Conservation (phyloP, 2,797 vertebrate genomes). For the Catharus ustulatus region DNA sequence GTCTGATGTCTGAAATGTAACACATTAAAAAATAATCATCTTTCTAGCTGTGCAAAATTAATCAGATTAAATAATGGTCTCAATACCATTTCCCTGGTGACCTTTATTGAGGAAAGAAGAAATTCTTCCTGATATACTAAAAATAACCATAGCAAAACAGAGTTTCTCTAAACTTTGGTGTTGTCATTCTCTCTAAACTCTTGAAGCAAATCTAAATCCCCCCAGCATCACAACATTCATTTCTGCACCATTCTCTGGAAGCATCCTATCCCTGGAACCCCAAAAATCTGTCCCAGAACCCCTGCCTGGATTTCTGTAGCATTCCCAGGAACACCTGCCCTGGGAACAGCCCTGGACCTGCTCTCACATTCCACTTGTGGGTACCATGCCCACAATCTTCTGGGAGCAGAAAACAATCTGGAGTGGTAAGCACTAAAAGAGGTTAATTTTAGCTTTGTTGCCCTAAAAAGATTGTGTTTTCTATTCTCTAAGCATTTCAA, state of each 20-base stretch:
- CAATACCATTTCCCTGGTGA: not conserved
- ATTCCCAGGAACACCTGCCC: not conserved
- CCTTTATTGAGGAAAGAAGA: not conserved
- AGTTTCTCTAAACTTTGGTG: not conserved
- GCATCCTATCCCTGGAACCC: not conserved
- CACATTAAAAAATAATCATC: slow-evolving; percentile 1
- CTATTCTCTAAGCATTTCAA: not conserved
- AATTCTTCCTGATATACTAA: not conserved
- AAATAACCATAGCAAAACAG: not conserved
- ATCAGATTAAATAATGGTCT: slow-evolving; percentile 13
- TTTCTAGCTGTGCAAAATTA: slow-evolving; percentile 13
- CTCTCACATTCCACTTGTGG: not conserved
- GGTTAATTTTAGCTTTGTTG: not conserved
- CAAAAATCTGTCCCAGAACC: not conserved
- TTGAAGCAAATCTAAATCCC: not conserved
- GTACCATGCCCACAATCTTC: not conserved
- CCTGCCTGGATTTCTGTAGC: not conserved
- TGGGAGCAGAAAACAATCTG: not conserved
- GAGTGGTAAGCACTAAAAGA: not conserved
- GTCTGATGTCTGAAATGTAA: not conserved
- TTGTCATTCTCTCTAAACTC: not conserved
- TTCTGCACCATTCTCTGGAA: not conserved
- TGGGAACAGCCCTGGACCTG: not conserved
- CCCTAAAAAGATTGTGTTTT: not conserved
- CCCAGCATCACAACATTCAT: not conserved